Conservation (phyloP, 2,113 vertebrate genomes). For the Lepus timidus region DNA sequence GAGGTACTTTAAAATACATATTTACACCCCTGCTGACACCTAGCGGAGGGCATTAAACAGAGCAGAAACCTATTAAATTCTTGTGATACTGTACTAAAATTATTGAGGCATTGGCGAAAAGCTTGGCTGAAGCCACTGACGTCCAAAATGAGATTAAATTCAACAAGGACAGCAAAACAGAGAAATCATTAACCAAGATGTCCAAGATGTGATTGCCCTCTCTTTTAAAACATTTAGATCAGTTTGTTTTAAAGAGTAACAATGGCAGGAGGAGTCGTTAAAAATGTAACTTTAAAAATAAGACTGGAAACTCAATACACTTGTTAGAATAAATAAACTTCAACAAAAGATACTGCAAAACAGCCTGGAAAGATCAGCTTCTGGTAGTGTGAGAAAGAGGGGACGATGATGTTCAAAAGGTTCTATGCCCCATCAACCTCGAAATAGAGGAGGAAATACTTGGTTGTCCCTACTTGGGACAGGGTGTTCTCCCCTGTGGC, state of each 20-base stretch:
- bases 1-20: conserved; percentile 17
- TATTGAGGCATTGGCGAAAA: neutral
- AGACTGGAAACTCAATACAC: neutral
- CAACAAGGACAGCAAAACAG: neutral
- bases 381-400: neutral
- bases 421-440: no score
- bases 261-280: neutral
- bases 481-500: neutral
- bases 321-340: neutral
- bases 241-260: neutral
- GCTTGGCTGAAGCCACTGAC: neutral
- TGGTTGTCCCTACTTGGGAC: neutral
- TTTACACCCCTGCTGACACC: neutral
- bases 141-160: neutral
- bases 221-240: neutral
- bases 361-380: neutral
- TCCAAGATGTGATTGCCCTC: neutral
- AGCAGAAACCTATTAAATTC: neutral
- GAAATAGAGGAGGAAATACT: rapidly evolving
- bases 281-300: conserved; percentile 10
- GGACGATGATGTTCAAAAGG: neutral
- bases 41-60: neutral
- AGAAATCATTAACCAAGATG: neutral
- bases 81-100: neutral
- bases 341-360: neutral